Base-by-base conservation (phyloP, 2,888 invertebrate genomes). In the Mesodorylaimus sp. region DNA sequence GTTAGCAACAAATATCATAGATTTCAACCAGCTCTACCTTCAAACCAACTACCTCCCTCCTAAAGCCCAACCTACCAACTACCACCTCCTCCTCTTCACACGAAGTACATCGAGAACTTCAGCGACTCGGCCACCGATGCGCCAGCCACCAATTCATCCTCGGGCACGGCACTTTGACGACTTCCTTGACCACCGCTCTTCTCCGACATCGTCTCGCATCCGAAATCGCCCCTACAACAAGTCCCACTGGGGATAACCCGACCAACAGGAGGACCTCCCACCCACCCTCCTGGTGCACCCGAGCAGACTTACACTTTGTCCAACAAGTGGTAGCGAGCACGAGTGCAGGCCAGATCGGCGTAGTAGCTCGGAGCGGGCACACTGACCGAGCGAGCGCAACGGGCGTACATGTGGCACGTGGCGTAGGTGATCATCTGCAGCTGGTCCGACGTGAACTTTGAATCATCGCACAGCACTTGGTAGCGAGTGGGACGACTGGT, bases 401-500 rank as follows among this genome's bases (percentile, higher is more conserved):
- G 59, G 32, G 57, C 60, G 53, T 61, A 62, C 28, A 59, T 60
- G 54, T 61, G 60, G 47, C 60, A 60, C 57, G 61, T 55, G 50
- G 56, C 43, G 38, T 25, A 51, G 1, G 61, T 61, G 52, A 62
- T 55, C 48, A 54, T 54, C 52, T 62, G 61, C 38, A 62, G 56
- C 48, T 62, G 60, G 48, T 62, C 61, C 27, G 61, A 55, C 10
- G 55, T 58, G 53, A 61, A 59, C 43, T 56, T 56, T 55, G 55
- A 55, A 44, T 61, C 61, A 48, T 62, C 62, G 54, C 58, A 57
- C 36, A 62, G 54, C 21, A 62, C 61, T 48, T 58, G 58, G 51
- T 62, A 62, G 45, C 57, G 57, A 10, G 62, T 58, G 3, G 62
- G 62, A 32, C 61, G 60, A n/a, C 59, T 59, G 16, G 62, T 62